Conservation (phyloP, 1,140 invertebrate genomes). For the Eubasilissa regina region DNA sequence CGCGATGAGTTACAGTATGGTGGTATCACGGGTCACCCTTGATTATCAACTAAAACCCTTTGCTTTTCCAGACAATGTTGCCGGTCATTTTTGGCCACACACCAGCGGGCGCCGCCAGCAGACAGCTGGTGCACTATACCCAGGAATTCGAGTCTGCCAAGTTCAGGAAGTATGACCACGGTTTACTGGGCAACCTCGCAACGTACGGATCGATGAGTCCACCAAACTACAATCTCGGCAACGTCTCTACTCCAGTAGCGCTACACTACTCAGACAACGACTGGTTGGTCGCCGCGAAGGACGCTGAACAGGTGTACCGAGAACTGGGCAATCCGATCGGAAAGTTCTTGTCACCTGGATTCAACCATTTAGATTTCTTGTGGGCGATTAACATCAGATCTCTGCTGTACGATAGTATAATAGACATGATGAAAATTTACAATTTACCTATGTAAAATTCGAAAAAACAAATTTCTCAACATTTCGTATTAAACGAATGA, state of each 20-base stretch:
- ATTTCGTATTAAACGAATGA: neutral
- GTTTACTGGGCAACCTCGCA: constrained; percentile 71
- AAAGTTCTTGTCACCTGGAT: constrained; percentile 74
- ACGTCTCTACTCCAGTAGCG: constrained; percentile 77
- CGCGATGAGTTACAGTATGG: too few species aligned
- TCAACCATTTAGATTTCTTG: constrained; percentile 80
- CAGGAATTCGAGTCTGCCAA: constrained; percentile 77
- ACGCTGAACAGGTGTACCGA: constrained; percentile 66
- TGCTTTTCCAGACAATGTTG: constrained; percentile 79
- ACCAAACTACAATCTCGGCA: constrained; percentile 72
- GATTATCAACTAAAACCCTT: too few species aligned
- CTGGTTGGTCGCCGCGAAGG: constrained; percentile 73
- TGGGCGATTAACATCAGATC: constrained; percentile 76
- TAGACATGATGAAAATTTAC: constrained; percentile 72
- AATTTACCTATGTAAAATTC: constrained; percentile 53
- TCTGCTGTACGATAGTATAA: constrained; percentile 74
- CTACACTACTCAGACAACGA: constrained; percentile 82
- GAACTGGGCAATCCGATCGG: constrained; percentile 72
- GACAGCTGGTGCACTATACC: constrained; percentile 84
- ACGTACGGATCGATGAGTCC: constrained; percentile 70
- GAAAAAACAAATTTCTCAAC: neutral
- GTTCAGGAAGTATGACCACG: constrained; percentile 79
- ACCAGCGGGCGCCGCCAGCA: constrained; percentile 87
- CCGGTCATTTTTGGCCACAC: constrained; percentile 84
- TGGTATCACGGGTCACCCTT: too few species aligned